phyloP scores from a whole-genome alignment of 2,888 invertebrate genomes.

The Lypha dubia region DNA sequence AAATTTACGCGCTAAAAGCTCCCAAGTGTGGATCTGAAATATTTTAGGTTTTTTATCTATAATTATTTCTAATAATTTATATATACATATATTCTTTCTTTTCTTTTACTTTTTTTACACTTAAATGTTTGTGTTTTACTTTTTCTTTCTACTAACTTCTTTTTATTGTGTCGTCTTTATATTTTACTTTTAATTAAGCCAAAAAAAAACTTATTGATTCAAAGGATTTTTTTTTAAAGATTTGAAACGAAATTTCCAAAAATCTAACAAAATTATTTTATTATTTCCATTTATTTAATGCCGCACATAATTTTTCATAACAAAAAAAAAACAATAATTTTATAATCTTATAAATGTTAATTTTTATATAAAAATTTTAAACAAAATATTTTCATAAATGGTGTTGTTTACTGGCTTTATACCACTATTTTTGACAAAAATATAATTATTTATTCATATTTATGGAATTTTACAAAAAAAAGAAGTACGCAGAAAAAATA shows the following conservation, averaged over 20 bases:
- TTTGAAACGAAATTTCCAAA: conserved; percentile 28
- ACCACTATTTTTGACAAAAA: conserved; percentile 66
- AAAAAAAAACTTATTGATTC: conserved; percentile 28
- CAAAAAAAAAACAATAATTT: conserved; percentile 47
- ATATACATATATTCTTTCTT: conserved; percentile 48
- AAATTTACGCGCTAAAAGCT: not conserved
- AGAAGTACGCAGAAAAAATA: conserved; percentile 2
- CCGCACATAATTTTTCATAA: conserved; percentile 68
- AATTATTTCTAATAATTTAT: conserved; percentile 38
- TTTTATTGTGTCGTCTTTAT: conserved; percentile 66
- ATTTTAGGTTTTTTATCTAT: conserved; percentile 53
- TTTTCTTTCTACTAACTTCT: conserved; percentile 61
- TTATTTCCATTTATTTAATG: conserved; percentile 59
- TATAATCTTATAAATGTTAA: conserved; percentile 65
- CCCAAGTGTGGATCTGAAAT: conserved; percentile 50
- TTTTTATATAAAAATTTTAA: conserved; percentile 52
- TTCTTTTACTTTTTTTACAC: conserved; percentile 68
- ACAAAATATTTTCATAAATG: conserved; percentile 64
- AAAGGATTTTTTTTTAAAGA: conserved; percentile 12
- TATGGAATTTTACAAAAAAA: conserved; percentile 26
- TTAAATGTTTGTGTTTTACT: conserved; percentile 68
- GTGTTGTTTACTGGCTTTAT: conserved; percentile 69
- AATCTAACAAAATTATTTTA: conserved; percentile 54
- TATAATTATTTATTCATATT: conserved; percentile 51
- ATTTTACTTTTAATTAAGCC: conserved; percentile 37